Evolutionary conservation across 1,140 invertebrate species (phyloP).

Genomic region (Bombus ignitus): DNA sequence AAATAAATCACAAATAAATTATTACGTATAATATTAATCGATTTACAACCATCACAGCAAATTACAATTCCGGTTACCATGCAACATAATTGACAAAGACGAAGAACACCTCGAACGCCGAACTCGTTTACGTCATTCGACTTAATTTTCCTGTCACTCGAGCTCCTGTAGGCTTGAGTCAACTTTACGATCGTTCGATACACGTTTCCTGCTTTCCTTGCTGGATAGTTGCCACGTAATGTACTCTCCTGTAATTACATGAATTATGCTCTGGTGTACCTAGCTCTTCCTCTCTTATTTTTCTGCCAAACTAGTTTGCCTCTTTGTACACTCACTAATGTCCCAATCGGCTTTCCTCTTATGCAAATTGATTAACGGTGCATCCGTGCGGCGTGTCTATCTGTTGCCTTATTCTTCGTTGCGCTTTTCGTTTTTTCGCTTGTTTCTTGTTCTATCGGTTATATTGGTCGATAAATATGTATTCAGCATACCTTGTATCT

Average conservation of each 20-base stretch:
- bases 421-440: background rate
- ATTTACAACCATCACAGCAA: background rate
- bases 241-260: constrained; percentile 56
- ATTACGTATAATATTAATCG: background rate
- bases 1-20: background rate
- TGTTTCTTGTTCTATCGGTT: background rate
- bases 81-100: background rate
- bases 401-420: background rate
- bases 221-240: constrained; percentile 37
- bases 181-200: constrained; percentile 7
- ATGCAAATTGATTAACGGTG: constrained; percentile 70
- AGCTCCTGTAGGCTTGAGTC: background rate
- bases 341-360: constrained; percentile 38
- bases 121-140: constrained; percentile 34
- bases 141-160: background rate
- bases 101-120: background rate
- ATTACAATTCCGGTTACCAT: background rate
- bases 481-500: no score
- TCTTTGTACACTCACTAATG: background rate
- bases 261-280: constrained; percentile 38
- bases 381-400: constrained; percentile 37
- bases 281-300: constrained; percentile 18
- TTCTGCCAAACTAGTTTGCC: constrained; percentile 35
- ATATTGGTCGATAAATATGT: no score
- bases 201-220: constrained; percentile 56